Percentiles rank a stretch among this genome's conserved stretches.
Evolutionary conservation across 2,888 invertebrate genomes (phyloP).

Genomic region (Masnerella sp.): DNA sequence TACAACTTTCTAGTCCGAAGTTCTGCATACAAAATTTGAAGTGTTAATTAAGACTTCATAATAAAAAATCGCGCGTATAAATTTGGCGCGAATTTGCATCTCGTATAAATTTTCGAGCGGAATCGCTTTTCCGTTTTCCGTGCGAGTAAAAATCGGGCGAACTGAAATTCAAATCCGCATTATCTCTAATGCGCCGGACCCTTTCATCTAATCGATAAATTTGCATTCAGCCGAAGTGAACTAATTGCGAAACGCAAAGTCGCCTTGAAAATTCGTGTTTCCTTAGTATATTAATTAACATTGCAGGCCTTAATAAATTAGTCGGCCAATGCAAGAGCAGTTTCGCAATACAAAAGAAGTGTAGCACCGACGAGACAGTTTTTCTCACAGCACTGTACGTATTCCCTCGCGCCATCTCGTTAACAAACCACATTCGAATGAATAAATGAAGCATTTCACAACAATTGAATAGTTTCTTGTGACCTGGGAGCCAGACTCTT

Average conservation of each 20-base stretch:
- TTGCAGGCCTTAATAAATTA: conserved; percentile 37
- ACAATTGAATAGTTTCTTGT: conserved; percentile 36
- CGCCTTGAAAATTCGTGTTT: conserved; percentile 28
- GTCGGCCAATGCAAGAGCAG: conserved; percentile 19
- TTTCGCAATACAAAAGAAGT: conserved; percentile 49
- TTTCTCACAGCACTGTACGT: conserved; percentile 29
- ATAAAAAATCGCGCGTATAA: too few species aligned
- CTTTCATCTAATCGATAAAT: not conserved
- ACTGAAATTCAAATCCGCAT: too few species aligned
- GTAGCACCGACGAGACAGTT: conserved; percentile 36
- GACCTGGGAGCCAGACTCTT: too few species aligned
- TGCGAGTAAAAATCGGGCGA: too few species aligned
- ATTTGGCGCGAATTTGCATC: too few species aligned
- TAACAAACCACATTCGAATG: conserved; percentile 36
- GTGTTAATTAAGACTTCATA: too few species aligned
- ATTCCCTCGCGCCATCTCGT: conserved; percentile 22
- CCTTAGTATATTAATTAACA: conserved; percentile 36
- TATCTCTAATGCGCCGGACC: not conserved
- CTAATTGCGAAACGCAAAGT: conserved; percentile 17
- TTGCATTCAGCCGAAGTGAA: not conserved
- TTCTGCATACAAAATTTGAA: too few species aligned
- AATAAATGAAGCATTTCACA: conserved; percentile 44
- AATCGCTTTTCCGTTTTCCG: too few species aligned
- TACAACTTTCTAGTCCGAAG: too few species aligned
- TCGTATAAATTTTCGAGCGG: too few species aligned